Base-by-base conservation (phyloP, 1,140 invertebrate species). In the Eriosoma lanigerum region DNA sequence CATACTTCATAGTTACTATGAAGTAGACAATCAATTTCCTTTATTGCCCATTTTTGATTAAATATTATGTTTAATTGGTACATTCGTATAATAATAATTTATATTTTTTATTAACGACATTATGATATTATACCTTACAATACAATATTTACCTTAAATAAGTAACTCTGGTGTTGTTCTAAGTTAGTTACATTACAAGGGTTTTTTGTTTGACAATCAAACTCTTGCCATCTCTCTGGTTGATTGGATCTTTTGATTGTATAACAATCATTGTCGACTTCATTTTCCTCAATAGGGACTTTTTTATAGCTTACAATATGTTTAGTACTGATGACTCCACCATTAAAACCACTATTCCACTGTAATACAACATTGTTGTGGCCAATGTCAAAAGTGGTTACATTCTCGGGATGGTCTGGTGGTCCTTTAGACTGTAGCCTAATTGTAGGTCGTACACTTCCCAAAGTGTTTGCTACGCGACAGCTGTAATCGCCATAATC, bases 401-500 rank as follows among this genome's bases (percentile, higher is more conserved):
- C 85, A 73, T 91, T 90, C 2, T 88, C 90, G 0, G 95, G 95
- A 76, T 90, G 90, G 83, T 96, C 94, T 0, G 95, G 95, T 0
- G 93, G 89, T 0, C 94, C 93, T 87, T 94, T 95, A 0, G 91
- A 90, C 84, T 96, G 93, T 6, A 96, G 85, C 13, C 89, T 88
- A 70, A 96, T 95, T 62, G 91, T 91, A 0, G 93, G 92, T 8
- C 90, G 90, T 24, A 93, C 91, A 52, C 86, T 90, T 17, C 94
- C 94, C 46, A 94, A 85, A 4, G 89, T 89, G 85, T 96, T 96
- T 3, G 83, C 85, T 3, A 93, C 93, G 81, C 92, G 89, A 83
- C 95, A 97, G 54, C 90, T 94, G 84, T 97, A 97, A 58, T 95
- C 93, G 0, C 95, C 95, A 84, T 96, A 97, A 85, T 96, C 94